phyloP scores from a whole-genome alignment of 2,797 vertebrate genomes.

The Knipowitschia caucasica region DNA sequence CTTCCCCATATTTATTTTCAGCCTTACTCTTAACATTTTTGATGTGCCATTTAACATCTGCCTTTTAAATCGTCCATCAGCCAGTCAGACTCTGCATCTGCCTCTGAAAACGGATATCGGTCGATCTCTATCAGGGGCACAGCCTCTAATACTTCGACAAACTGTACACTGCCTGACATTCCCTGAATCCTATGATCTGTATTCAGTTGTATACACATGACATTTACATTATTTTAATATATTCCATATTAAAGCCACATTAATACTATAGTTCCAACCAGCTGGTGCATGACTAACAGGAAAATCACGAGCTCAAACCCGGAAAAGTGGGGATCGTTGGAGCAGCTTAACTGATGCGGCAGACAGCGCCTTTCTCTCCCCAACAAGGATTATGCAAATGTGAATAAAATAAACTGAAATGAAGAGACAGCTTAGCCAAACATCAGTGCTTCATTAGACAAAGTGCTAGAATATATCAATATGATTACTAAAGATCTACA shows the following conservation, averaged over 20 bases:
- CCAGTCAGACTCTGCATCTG: too few species aligned
- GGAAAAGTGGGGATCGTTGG: not conserved
- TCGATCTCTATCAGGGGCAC: too few species aligned
- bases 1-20: too few species aligned
- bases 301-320: not conserved
- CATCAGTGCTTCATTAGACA: constrained; percentile 1
- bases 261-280: not conserved
- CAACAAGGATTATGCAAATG: constrained; percentile 5
- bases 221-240: too few species aligned
- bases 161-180: too few species aligned
- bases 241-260: not conserved
- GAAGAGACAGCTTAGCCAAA: not conserved
- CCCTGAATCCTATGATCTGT: not conserved
- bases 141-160: too few species aligned
- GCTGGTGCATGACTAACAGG: not conserved
- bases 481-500: not conserved
- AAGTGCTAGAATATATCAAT: not conserved
- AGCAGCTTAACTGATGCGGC: not conserved
- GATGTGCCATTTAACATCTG: too few species aligned
- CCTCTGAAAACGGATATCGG: too few species aligned
- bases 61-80: too few species aligned
- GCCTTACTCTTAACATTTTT: too few species aligned
- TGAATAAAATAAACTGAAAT: not conserved
- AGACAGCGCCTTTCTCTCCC: not conserved
- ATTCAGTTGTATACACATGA: not conserved